phyloP scores from a whole-genome alignment of 2,113 vertebrate genomes.

The Propithecus coquereli region DNA sequence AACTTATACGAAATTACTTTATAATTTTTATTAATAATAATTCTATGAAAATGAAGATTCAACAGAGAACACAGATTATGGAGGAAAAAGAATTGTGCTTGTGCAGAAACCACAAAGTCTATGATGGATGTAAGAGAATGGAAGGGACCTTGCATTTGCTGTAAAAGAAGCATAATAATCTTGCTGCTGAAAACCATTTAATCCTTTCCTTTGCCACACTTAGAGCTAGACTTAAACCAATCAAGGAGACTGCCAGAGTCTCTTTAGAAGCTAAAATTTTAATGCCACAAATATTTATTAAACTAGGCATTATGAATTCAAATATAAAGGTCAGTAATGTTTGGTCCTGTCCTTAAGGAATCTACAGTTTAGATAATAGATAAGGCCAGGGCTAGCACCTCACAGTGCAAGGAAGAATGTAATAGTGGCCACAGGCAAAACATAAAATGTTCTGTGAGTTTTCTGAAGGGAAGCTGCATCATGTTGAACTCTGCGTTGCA shows the following conservation, averaged over 20 bases:
- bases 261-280: slow-evolving; percentile 1
- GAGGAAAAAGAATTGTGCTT: neutral
- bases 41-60: neutral
- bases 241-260: neutral
- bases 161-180: neutral
- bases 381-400: neutral
- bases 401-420: neutral
- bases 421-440: neutral
- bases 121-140: neutral
- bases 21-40: neutral
- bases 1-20: neutral
- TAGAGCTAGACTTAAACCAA: neutral
- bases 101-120: neutral
- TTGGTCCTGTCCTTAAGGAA: neutral
- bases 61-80: neutral
- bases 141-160: neutral
- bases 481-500: neutral
- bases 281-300: slow-evolving; percentile 17
- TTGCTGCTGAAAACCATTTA: neutral
- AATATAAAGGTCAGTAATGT: neutral
- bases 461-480: neutral
- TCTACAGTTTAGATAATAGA: neutral
- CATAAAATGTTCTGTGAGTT: neutral
- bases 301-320: neutral
- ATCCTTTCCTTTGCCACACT: neutral